Percentiles rank a stretch among this genome's conserved stretches.
Evolutionary conservation across 2,888 invertebrate genomes (phyloP).

Genomic region (Mesoligia furuncula): DNA sequence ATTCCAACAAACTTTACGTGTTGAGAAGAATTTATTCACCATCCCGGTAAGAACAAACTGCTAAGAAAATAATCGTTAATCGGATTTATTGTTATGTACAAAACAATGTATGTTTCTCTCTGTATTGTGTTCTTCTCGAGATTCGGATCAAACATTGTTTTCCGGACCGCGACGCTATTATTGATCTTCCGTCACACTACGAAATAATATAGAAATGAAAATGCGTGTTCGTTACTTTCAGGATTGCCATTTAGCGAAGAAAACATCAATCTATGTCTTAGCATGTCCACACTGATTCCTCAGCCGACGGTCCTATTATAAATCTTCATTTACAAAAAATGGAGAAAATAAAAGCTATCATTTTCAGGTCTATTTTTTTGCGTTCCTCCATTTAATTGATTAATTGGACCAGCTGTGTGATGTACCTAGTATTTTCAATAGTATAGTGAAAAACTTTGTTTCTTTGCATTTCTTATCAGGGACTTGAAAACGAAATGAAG

Average conservation of each 20-base stretch:
- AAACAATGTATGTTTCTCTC: constrained; percentile 31
- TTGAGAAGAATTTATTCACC: constrained; percentile 1
- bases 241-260: constrained; percentile 47
- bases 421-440: not conserved
- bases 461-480: not conserved
- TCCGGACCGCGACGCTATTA: not conserved
- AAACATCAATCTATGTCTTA: constrained; percentile 64
- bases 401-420: constrained; percentile 22
- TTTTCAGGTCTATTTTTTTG: constrained; percentile 32
- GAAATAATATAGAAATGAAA: constrained; percentile 46
- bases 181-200: constrained; percentile 11
- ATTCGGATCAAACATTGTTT: constrained; percentile 19
- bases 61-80: constrained; percentile 19
- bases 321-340: constrained; percentile 62
- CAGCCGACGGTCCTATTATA: constrained; percentile 49
- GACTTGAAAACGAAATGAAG: too few relatives aligned
- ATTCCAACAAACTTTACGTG: constrained; percentile 13
- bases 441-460: not conserved
- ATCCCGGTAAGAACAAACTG: not conserved
- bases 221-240: constrained; percentile 45
- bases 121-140: constrained; percentile 9
- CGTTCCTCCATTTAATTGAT: constrained; percentile 41
- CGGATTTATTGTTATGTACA: constrained; percentile 37
- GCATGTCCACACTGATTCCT: constrained; percentile 51
- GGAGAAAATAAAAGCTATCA: constrained; percentile 39